Conservation (phyloP, 2,113 vertebrate genomes). For the Vicugna pacos region DNA sequence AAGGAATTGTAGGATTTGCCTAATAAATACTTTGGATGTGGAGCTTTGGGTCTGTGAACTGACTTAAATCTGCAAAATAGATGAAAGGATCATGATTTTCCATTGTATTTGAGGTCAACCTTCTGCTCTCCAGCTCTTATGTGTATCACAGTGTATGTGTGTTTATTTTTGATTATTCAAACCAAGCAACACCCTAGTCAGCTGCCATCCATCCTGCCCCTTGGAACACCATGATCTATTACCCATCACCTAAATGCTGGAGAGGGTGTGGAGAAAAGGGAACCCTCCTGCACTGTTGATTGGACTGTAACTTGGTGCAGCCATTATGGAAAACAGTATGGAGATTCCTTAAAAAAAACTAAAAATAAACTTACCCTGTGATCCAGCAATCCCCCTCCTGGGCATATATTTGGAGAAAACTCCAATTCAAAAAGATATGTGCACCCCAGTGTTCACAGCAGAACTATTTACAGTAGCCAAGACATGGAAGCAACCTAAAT, state of each 20-base stretch:
- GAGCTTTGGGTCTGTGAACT: constrained; percentile 1
- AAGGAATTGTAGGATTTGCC: not conserved
- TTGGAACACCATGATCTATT: not conserved
- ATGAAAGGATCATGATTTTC: not conserved
- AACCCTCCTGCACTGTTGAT: no score
- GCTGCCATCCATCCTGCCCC: not conserved
- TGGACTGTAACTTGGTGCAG: no score
- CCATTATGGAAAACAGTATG: no score
- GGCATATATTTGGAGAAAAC: no score
- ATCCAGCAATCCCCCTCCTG: no score
- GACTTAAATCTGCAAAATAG: not conserved
- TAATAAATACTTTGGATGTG: not conserved
- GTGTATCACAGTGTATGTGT: not conserved
- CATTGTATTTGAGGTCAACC: not conserved
- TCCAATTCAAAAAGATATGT: no score
- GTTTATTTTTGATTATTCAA: not conserved
- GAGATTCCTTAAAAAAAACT: no score
- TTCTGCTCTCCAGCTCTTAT: not conserved
- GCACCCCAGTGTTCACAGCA: no score
- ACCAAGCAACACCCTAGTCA: not conserved
- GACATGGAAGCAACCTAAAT: no score
- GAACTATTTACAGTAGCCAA: no score
- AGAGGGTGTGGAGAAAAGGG: no score
- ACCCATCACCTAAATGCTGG: not conserved
- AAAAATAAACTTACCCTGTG: no score